Evolutionary conservation across 2,113 vertebrate species (phyloP).

Genomic region (Gymnocephalus cernua): DNA sequence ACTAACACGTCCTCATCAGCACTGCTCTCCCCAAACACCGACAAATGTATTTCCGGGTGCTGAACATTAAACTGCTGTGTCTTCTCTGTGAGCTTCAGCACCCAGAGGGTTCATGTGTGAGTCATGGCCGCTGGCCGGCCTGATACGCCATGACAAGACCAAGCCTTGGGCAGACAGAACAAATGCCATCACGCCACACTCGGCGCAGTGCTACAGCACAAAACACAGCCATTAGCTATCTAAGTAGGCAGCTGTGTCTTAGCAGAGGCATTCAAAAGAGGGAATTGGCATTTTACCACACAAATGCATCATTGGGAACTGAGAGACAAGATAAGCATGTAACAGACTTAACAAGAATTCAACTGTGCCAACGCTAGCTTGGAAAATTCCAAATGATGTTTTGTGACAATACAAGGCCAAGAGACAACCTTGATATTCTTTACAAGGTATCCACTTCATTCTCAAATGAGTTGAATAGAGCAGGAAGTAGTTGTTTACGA

Average conservation of each 20-base stretch:
- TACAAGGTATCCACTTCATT: constrained; percentile 17
- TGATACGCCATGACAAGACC: constrained; percentile 75
- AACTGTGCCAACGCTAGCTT: constrained; percentile 14
- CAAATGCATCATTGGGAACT: constrained; percentile 40
- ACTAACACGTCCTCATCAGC: constrained; percentile 38
- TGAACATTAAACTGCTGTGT: constrained; percentile 57
- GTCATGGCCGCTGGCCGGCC: constrained; percentile 68
- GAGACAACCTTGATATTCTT: constrained; percentile 44
- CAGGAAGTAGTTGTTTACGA: constrained; percentile 3
- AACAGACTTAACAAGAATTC: constrained; percentile 52
- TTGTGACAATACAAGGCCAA: constrained; percentile 31
- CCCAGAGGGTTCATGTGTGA: constrained; percentile 66
- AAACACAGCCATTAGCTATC: constrained; percentile 61
- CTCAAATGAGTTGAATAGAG: constrained; percentile 25
- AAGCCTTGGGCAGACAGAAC: constrained; percentile 64
- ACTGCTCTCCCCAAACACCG: background rate
- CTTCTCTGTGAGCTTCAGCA: constrained; percentile 49
- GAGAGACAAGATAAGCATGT: constrained; percentile 31
- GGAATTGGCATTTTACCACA: constrained; percentile 54
- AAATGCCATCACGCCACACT: constrained; percentile 74
- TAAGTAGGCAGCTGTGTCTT: constrained; percentile 61
- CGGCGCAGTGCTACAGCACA: constrained; percentile 42
- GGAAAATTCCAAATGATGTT: constrained; percentile 43
- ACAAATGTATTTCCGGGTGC: constrained; percentile 45
- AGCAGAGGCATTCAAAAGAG: constrained; percentile 48